phyloP scores from a whole-genome alignment of 2,797 vertebrate genomes.

The Danio tinwini region DNA sequence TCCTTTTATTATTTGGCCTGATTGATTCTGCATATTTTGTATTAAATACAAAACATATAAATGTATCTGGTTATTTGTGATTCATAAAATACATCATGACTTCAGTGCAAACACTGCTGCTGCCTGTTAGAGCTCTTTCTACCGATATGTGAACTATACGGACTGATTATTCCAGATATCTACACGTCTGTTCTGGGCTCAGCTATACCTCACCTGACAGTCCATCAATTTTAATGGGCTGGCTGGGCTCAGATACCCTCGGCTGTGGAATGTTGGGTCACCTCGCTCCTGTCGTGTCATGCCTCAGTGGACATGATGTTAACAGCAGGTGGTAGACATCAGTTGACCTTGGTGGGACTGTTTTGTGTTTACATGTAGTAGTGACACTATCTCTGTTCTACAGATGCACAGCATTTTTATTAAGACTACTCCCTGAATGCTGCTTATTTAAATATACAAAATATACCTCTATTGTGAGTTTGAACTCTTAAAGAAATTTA shows the following conservation, averaged over 20 bases:
- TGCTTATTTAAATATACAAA: too few species aligned
- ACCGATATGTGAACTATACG: not conserved
- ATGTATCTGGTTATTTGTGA: not conserved
- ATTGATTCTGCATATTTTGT: not conserved
- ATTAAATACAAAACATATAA: too few species aligned
- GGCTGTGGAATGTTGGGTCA: slow-evolving; percentile 7
- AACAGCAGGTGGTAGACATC: slow-evolving; percentile 32
- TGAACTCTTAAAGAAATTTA: too few species aligned
- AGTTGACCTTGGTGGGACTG: not conserved
- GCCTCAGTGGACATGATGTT: slow-evolving; percentile 4
- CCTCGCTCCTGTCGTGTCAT: slow-evolving; percentile 20
- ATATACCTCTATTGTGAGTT: too few species aligned
- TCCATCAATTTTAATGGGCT: slow-evolving; percentile 39
- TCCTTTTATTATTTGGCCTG: not conserved
- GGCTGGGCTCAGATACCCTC: slow-evolving; percentile 6
- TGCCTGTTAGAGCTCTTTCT: not conserved
- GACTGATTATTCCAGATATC: slow-evolving; percentile 13
- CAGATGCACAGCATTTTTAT: not conserved
- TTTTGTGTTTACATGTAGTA: slow-evolving; percentile 26
- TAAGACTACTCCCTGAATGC: slow-evolving; percentile 2
- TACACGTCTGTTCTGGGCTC: not conserved
- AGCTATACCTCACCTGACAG: slow-evolving; percentile 30
- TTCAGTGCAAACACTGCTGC: not conserved
- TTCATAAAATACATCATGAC: not conserved
- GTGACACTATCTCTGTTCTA: slow-evolving; percentile 19